Evolutionary conservation across 2,797 vertebrate genomes (phyloP).

Genomic region (Poeciliopsis infans): DNA sequence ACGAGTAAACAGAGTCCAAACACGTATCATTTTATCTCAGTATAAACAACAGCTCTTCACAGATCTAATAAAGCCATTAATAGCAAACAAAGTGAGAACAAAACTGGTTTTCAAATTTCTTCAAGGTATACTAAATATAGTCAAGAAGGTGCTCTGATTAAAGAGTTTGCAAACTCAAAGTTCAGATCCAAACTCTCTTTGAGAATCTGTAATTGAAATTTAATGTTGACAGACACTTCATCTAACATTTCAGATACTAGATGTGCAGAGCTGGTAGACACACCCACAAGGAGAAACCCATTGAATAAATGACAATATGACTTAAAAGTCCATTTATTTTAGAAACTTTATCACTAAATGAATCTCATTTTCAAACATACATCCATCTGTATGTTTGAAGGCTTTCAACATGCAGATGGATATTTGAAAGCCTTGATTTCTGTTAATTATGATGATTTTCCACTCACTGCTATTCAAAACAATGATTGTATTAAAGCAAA

Average conservation of each 20-base stretch:
- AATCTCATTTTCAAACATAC: too few relatives aligned
- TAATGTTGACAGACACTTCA: background rate
- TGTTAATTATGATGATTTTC: too few relatives aligned
- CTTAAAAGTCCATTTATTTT: too few relatives aligned
- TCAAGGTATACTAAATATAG: background rate
- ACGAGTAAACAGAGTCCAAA: background rate
- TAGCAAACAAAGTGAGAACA: background rate
- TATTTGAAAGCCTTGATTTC: too few relatives aligned
- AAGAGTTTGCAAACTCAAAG: background rate
- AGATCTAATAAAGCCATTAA: background rate
- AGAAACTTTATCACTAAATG: too few relatives aligned
- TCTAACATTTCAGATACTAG: background rate
- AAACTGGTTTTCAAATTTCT: background rate
- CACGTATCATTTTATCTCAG: background rate
- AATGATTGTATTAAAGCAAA: too few relatives aligned
- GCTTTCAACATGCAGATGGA: too few relatives aligned
- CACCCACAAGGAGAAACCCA: background rate
- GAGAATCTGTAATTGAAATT: too few relatives aligned
- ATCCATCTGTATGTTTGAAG: too few relatives aligned
- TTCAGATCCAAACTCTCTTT: too few relatives aligned
- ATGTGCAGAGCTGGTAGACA: background rate
- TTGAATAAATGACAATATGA: too few relatives aligned
- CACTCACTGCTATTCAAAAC: too few relatives aligned
- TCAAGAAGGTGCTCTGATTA: background rate
- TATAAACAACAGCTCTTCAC: background rate